Percentiles rank a stretch among this genome's conserved stretches.
phyloP scores from a whole-genome alignment of 2,888 invertebrate species.

The Apodemia zela region DNA sequence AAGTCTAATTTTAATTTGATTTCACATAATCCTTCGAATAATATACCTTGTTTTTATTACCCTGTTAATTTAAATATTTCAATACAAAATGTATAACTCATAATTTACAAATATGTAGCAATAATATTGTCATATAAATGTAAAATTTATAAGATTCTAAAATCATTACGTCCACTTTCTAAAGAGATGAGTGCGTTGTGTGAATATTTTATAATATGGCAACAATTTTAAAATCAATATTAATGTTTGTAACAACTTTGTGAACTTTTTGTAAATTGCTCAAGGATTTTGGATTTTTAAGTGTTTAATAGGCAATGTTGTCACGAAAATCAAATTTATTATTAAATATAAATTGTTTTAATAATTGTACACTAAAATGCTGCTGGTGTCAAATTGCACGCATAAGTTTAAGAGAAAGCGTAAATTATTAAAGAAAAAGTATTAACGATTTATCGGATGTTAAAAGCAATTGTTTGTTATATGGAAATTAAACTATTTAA shows the following conservation, averaged over 20 bases:
- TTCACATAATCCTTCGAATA: not conserved
- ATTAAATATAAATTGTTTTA: conserved; percentile 56
- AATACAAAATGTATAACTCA: too few relatives aligned
- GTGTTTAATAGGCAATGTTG: conserved; percentile 46
- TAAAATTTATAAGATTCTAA: conserved; percentile 20
- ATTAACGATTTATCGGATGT: conserved; percentile 29
- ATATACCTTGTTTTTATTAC: not conserved
- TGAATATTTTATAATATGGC: conserved; percentile 14
- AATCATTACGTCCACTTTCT: conserved; percentile 21
- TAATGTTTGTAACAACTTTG: conserved; percentile 17
- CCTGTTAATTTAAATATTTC: not conserved
- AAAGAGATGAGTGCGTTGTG: conserved; percentile 16
- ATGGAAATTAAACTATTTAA: conserved; percentile 29
- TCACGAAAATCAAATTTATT: conserved; percentile 52
- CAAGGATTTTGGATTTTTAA: conserved; percentile 43
- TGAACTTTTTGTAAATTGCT: conserved; percentile 45
- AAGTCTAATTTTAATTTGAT: not conserved
- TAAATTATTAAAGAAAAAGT: conserved; percentile 29
- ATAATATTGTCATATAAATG: conserved; percentile 5
- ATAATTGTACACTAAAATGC: conserved; percentile 58
- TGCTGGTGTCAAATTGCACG: conserved; percentile 73
- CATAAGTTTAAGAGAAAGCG: conserved; percentile 47
- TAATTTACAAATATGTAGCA: conserved; percentile 9
- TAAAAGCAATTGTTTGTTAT: conserved; percentile 27
- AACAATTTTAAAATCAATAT: conserved; percentile 18